Base-by-base conservation (phyloP, 2,888 invertebrate species). In the Ischnura elegans region DNA sequence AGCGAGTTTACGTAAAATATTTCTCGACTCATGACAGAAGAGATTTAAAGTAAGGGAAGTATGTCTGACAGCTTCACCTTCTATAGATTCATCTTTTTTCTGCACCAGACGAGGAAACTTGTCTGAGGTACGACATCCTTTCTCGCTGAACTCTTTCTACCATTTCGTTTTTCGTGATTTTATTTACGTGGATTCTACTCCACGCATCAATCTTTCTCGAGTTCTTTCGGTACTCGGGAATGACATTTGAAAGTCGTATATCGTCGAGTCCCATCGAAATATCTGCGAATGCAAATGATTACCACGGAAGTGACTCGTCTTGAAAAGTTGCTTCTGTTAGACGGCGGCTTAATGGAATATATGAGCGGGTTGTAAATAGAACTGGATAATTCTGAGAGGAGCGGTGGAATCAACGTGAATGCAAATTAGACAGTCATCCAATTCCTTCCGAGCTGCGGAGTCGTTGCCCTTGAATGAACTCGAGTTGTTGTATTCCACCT, bases 381-480 rank as follows among this genome's bases (percentile, higher is more conserved):
- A 76, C n/a, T 29, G 16, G 76, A 36, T 10, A 76, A 76, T 76
- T 25, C 36, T 36, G 1, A 25, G 76, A 10, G 16, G 13, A 76
- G 76, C 10, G 36, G 29, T 8, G 36, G 29, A 76, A 4, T 76
- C 5, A 25, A 76, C 76, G 76, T 10, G 16, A 36, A 76, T 76
- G 76, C 76, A 76, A 76, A 76, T 76, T 76, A 16, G 10, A 76
- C 36, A 36, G 25, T 13, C 36, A 76, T 36, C 36, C 76, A 36
- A 36, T 76, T 76, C 36, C 36, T 76, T 76, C 36, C 16, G 36
- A 76, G 29, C 36, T 36, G 76, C 36, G 36, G 76, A 36, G 76
- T 76, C 76, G 36, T 76, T 76, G 76, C 16, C 76, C 76, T 76
- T 36, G 76, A 76, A 36, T 76, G 76, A 76, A 76, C 76, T 76